Evolutionary conservation across 1,140 invertebrate genomes (phyloP).

Genomic region (Adelges cooleyi): DNA sequence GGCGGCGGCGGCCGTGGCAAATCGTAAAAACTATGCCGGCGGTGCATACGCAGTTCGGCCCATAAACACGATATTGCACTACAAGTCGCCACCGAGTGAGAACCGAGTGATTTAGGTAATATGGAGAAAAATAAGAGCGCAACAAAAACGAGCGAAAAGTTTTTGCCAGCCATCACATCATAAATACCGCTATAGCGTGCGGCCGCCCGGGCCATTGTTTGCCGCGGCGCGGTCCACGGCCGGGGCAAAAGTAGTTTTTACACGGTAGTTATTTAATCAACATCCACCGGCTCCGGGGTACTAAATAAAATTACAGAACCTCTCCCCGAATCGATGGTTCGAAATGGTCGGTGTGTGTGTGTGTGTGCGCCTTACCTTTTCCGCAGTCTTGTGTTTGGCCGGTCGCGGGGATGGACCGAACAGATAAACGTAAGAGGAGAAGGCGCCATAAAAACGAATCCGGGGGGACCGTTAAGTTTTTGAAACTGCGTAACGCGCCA

Average conservation of each 20-base stretch:
- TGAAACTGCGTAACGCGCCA: conserved; percentile 8
- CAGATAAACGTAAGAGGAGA: no score
- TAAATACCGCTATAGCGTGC: background rate
- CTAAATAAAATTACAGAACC: conserved; percentile 21
- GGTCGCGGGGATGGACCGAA: background rate
- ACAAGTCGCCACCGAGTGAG: no score
- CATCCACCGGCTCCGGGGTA: background rate
- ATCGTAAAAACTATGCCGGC: background rate
- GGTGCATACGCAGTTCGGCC: background rate
- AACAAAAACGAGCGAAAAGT: background rate
- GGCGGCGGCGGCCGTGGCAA: background rate
- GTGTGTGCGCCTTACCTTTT: background rate
- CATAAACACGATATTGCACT: background rate
- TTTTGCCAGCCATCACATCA: background rate
- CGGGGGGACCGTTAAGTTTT: conserved; percentile 9
- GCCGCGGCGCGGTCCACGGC: no score
- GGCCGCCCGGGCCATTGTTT: background rate
- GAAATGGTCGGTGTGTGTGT: no score
- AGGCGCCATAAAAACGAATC: conserved; percentile 14
- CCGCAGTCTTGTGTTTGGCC: background rate
- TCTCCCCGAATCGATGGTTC: background rate
- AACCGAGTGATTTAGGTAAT: no score
- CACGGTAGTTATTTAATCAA: conserved; percentile 21
- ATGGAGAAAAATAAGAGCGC: background rate
- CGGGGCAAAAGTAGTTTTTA: background rate